Evolutionary conservation across 37 sponge, comb jelly and placozoan species (phyloP), one percentile per base, ranked within the genome.

Genomic region (Spongilla lacustris): DNA sequence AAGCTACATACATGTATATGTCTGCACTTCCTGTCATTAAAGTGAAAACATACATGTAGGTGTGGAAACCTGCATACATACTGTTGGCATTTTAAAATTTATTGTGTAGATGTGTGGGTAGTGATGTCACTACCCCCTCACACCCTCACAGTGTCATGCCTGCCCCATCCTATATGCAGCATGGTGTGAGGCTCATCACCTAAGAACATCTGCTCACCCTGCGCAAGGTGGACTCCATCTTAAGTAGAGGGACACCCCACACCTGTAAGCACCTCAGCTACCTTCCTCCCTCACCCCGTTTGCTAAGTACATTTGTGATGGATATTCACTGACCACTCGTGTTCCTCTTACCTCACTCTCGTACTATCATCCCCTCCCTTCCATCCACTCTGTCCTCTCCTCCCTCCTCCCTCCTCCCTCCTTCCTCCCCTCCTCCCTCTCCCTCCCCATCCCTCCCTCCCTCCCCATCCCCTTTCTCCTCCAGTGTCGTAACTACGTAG

Each of bases 131-230:
- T 36, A 58, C 50, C 50, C n/a, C 31, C 27, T 75, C 67, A 48
- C 29, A 26, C 38, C 21, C 36, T 26, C 34, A 0, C 82, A 97
- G 98, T 97, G 99, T 25, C 99, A 98, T 87, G 96, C 97, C 33
- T 92, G 93, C 67, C 99, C 99, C 4, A 94, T 93, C 3, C 89
- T 98, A 79, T 98, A 98, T 89, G 97, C 95, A 36, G 99, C 95
- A 0, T 94, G 91, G 97, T 89, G 88, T 37, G 95, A 89, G 50
- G 96, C 90, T 95, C 58, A 85, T 96, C 38, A 76, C 95, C 12
- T 68, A 95, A 73, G 96, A 96, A 67, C 87, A 96, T 24, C 78
- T 96, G 34, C 91, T 91, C 81, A 95, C 86, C 24, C 91, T 98
- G 77, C 86, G 99, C 48, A 90, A 94, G 90, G 79, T 93, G 50